Conservation (phyloP, 2,113 vertebrate genomes). For the Cavia porcellus region DNA sequence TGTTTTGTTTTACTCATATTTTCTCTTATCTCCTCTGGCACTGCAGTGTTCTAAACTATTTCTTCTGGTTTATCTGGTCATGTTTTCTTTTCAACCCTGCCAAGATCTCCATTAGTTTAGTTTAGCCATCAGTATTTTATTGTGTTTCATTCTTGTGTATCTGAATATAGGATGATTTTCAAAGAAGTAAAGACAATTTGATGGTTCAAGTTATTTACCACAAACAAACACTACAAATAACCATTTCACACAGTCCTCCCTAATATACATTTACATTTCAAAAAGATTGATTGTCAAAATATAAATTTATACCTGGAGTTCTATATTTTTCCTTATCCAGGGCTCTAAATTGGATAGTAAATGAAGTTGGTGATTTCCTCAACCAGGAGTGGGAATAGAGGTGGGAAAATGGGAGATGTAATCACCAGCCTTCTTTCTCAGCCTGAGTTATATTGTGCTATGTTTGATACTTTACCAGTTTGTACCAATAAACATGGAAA, state of each 20-base stretch:
- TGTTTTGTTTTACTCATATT: conserved; percentile 37
- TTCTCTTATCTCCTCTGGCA: background rate
- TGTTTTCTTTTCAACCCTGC: conserved; percentile 30
- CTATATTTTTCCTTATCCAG: conserved; percentile 34
- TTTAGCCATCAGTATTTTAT: conserved; percentile 38
- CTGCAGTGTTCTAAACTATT: conserved; percentile 51
- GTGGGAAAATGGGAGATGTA: background rate
- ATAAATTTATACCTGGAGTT: background rate
- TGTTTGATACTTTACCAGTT: background rate
- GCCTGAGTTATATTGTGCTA: background rate
- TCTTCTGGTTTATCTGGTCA: conserved; percentile 60
- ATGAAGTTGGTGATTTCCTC: background rate
- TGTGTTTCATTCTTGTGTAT: conserved; percentile 58
- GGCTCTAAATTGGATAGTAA: conserved; percentile 10
- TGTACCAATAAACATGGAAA: background rate
- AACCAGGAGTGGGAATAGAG: background rate
- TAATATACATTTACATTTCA: conserved; percentile 49
- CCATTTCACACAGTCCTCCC: background rate
- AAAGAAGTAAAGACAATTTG: conserved; percentile 51
- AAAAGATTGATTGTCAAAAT: background rate
- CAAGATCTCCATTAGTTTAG: conserved; percentile 52
- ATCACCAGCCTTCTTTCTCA: conserved; percentile 1
- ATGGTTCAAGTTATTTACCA: conserved; percentile 37
- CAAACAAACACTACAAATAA: conserved; percentile 48
- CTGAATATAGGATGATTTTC: conserved; percentile 45